Percentiles rank a stretch among this genome's conserved stretches.
phyloP scores from a whole-genome alignment of 2,888 invertebrate genomes.

The Drosophila putrida region DNA sequence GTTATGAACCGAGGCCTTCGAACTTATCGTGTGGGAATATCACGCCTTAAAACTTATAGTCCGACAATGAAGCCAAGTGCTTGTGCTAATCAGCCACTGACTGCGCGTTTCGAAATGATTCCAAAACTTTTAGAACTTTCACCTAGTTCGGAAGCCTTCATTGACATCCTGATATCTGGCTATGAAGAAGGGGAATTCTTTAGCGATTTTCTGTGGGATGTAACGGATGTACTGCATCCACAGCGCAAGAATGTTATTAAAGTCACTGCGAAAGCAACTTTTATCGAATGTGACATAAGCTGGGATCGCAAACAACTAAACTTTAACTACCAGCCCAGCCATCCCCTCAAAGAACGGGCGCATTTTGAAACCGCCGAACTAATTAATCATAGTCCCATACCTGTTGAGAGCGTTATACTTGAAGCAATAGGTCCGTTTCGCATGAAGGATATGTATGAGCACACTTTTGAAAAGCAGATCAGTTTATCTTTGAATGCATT shows the following conservation, averaged over 20 bases:
- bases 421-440: constrained; percentile 72
- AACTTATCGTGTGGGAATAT: constrained; percentile 73
- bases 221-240: constrained; percentile 65
- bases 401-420: constrained; percentile 42
- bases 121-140: constrained; percentile 66
- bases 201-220: constrained; percentile 70
- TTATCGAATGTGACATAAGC: constrained; percentile 59
- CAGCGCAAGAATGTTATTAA: constrained; percentile 65
- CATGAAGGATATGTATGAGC: constrained; percentile 67
- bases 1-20: constrained; percentile 75
- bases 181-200: constrained; percentile 56
- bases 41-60: constrained; percentile 56
- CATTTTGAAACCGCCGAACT: constrained; percentile 45
- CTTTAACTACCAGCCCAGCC: constrained; percentile 64
- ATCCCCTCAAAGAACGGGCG: constrained; percentile 57
- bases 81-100: constrained; percentile 46
- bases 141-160: constrained; percentile 24
- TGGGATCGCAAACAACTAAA: constrained; percentile 68
- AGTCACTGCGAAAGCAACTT: constrained; percentile 56
- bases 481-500: constrained; percentile 37
- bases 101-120: constrained; percentile 64
- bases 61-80: not conserved
- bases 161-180: constrained; percentile 66
- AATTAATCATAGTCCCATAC: constrained; percentile 33
- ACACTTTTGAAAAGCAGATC: constrained; percentile 54